These are phyloP conservation scores for Centrocercus urophasianus DNA, from an alignment of 2,113 vertebrate genomes.

Conservation along the genomic window DNA sequence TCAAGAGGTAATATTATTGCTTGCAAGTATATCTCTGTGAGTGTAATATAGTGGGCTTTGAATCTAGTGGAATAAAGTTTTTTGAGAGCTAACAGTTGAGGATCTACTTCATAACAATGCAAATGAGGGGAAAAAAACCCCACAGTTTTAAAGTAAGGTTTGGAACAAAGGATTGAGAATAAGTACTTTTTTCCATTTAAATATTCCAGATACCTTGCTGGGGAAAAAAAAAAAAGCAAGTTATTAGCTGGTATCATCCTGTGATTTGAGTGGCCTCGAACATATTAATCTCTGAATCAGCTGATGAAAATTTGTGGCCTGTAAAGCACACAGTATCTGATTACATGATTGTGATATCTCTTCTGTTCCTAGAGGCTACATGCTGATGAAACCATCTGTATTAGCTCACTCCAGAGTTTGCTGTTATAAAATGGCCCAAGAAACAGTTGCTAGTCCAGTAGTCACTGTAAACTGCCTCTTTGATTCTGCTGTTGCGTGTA, in stretches of 20 bases:
- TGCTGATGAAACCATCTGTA: not conserved
- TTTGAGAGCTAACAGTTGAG: not conserved
- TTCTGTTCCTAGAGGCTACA: not conserved
- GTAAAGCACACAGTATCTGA: not conserved
- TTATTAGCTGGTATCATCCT: constrained; percentile 20
- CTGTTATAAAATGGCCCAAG: not conserved
- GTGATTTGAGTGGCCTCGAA: constrained; percentile 9
- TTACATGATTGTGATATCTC: accelerated
- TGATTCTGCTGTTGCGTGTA: not conserved
- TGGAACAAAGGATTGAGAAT: not conserved
- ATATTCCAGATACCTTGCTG: not conserved
- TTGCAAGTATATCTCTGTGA: not conserved
- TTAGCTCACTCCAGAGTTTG: not conserved
- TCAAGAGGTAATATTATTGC: not conserved
- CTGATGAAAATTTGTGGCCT: constrained; percentile 19
- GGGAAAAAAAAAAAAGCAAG: not conserved
- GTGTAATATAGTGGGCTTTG: not conserved
- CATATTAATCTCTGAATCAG: constrained; percentile 34
- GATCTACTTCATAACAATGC: not conserved
- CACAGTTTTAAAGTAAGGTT: not conserved
- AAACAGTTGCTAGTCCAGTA: not conserved
- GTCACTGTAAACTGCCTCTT: not conserved
- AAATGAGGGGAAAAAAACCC: not conserved
- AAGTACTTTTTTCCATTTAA: not conserved
- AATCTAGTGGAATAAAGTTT: not conserved